Conservation (phyloP, 2,113 vertebrate genomes). For the Tachysurus vachellii region DNA sequence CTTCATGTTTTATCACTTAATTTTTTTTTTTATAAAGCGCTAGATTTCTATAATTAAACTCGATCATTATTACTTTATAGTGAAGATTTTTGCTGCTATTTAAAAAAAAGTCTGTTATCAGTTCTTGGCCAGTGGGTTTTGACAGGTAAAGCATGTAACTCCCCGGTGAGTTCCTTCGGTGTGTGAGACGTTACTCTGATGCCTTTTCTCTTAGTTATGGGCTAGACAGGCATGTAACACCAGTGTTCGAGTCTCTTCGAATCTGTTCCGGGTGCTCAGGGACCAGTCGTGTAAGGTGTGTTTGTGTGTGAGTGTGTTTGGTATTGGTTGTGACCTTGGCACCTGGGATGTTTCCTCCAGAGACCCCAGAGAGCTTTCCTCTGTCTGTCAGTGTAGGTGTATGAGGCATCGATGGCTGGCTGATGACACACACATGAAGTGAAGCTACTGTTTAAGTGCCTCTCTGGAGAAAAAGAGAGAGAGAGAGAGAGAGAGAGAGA, state of each 20-base stretch:
- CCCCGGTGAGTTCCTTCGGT: not conserved
- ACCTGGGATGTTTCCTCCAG: slow-evolving; percentile 42
- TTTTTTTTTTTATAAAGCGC: not conserved
- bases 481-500: not conserved
- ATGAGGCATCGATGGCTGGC: slow-evolving; percentile 38
- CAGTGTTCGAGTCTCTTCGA: slow-evolving; percentile 45
- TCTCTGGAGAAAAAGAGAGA: slow-evolving; percentile 30
- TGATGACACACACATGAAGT: slow-evolving; percentile 45
- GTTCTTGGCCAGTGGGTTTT: not conserved
- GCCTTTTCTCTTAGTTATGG: slow-evolving; percentile 36
- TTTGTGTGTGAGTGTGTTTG: slow-evolving; percentile 32
- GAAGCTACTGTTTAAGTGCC: slow-evolving; percentile 48
- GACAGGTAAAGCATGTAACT: slow-evolving; percentile 31
- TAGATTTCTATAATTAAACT: not conserved
- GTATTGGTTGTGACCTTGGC: slow-evolving; percentile 43
- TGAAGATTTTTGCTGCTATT: not conserved
- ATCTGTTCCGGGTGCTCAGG: slow-evolving; percentile 31
- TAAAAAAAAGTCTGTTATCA: not conserved
- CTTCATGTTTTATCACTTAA: not conserved
- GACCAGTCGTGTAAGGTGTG: slow-evolving; percentile 17
- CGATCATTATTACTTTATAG: not conserved
- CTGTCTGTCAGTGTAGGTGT: slow-evolving; percentile 43
- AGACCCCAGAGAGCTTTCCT: slow-evolving; percentile 54
- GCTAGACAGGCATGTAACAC: slow-evolving; percentile 43
- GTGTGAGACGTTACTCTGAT: slow-evolving; percentile 21